Evolutionary conservation across 2,113 vertebrate genomes (phyloP).

Genomic region (Cryptoleucopteryx plumbea): DNA sequence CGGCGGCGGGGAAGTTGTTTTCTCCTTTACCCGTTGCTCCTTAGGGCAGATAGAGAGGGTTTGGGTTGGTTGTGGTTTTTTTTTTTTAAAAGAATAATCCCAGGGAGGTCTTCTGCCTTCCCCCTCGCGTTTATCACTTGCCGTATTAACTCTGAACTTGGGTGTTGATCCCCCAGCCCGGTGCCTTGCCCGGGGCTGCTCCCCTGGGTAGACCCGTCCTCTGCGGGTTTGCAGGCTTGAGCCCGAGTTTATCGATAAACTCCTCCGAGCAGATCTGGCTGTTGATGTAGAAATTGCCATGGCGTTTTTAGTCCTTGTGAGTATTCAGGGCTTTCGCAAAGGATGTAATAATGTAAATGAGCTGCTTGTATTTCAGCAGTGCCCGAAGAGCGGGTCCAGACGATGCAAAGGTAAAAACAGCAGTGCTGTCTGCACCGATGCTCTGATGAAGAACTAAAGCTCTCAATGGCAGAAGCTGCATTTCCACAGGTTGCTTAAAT

Average conservation of each 20-base stretch:
- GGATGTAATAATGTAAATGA: background rate
- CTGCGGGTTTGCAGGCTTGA: background rate
- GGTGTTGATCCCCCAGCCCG: background rate
- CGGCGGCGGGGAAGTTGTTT: background rate
- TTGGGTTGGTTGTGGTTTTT: too few relatives aligned
- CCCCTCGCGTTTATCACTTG: rapidly evolving
- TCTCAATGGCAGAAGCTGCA: background rate
- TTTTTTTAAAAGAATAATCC: too few relatives aligned
- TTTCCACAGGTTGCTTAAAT: background rate
- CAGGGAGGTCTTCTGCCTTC: too few relatives aligned
- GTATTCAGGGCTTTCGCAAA: background rate
- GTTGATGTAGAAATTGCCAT: background rate
- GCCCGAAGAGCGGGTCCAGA: background rate
- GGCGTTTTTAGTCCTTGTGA: rapidly evolving
- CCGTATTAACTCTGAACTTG: background rate
- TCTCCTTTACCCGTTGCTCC: background rate
- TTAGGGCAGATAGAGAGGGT: background rate
- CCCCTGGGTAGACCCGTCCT: background rate
- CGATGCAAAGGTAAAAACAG: background rate
- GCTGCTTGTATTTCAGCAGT: background rate
- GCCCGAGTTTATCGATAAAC: background rate
- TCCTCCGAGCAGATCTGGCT: background rate
- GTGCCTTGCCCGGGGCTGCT: background rate
- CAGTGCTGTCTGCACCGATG: background rate
- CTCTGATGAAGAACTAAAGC: background rate